Evolutionary conservation across 2,113 vertebrate species (phyloP).

Genomic region (Origma solitaria): DNA sequence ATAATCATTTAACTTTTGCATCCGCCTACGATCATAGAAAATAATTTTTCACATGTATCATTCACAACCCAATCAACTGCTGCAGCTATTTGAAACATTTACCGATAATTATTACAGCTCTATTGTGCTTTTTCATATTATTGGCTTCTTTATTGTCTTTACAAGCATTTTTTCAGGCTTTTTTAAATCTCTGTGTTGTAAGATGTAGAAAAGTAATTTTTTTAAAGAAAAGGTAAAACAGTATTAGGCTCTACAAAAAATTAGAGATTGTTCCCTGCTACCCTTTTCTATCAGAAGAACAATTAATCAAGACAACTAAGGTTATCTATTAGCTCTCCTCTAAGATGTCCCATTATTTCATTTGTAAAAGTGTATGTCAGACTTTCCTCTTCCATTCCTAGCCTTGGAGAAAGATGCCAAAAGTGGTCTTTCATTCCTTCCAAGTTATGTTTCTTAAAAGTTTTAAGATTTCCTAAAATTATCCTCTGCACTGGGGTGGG

Average conservation of each 20-base stretch:
- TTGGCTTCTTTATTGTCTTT: constrained; percentile 69
- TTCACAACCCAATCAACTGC: constrained; percentile 68
- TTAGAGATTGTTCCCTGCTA: constrained; percentile 10
- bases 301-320: not conserved
- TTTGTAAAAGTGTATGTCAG: not conserved
- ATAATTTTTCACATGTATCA: constrained; percentile 71
- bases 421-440: not conserved
- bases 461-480: not conserved
- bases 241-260: constrained; percentile 47
- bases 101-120: constrained; percentile 64
- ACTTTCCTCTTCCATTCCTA: constrained; percentile 29
- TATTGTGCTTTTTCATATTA: constrained; percentile 71
- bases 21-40: constrained; percentile 73
- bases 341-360: not conserved
- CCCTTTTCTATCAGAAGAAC: constrained; percentile 24
- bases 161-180: constrained; percentile 42
- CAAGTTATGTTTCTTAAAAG: not conserved
- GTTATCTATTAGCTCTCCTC: not conserved
- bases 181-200: constrained; percentile 58
- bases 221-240: constrained; percentile 33
- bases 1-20: constrained; percentile 78
- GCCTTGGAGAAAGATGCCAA: not conserved
- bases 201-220: constrained; percentile 60
- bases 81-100: constrained; percentile 71
- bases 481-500: not conserved